phyloP scores from a whole-genome alignment of 2,888 invertebrate genomes.

The Acleris laterana region DNA sequence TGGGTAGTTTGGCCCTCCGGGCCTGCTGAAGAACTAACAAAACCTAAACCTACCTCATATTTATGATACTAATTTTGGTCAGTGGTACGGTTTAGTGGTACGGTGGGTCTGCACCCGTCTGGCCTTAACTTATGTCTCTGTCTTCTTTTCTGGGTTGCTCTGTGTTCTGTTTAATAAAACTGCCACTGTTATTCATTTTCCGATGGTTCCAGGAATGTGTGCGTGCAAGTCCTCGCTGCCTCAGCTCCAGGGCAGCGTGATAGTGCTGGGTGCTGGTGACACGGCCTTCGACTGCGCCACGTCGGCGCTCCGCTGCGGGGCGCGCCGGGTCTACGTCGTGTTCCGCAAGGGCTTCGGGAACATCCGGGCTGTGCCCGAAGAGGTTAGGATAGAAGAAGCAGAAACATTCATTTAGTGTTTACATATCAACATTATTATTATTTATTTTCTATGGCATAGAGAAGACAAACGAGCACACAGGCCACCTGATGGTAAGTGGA shows the following conservation, averaged over 20 bases:
- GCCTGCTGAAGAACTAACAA: too few relatives aligned
- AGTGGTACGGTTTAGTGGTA: too few relatives aligned
- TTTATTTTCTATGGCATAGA: too few relatives aligned
- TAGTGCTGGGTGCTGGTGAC: conserved; percentile 98
- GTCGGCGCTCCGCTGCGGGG: conserved; percentile 97
- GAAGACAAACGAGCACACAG: too few relatives aligned
- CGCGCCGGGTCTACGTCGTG: conserved; percentile 94
- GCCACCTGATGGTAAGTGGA: too few relatives aligned
- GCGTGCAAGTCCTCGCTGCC: conserved; percentile 91
- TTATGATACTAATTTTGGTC: too few relatives aligned
- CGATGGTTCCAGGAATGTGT: conserved; percentile 87
- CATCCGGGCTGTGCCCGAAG: conserved; percentile 98
- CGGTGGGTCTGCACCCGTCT: too few relatives aligned
- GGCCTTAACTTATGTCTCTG: too few relatives aligned
- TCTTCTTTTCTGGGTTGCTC: background rate
- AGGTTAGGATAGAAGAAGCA: conserved; percentile 81
- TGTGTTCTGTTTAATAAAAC: background rate
- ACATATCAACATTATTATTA: too few relatives aligned
- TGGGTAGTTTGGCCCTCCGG: too few relatives aligned
- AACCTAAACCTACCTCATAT: too few relatives aligned
- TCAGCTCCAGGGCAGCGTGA: conserved; percentile 90
- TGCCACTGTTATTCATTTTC: background rate
- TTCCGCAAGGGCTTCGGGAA: conserved; percentile 97
- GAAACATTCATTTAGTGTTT: too few relatives aligned
- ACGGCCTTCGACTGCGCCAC: conserved; percentile 99